Base-by-base conservation (phyloP, 1,140 invertebrate genomes). In the Aricia agestis region DNA sequence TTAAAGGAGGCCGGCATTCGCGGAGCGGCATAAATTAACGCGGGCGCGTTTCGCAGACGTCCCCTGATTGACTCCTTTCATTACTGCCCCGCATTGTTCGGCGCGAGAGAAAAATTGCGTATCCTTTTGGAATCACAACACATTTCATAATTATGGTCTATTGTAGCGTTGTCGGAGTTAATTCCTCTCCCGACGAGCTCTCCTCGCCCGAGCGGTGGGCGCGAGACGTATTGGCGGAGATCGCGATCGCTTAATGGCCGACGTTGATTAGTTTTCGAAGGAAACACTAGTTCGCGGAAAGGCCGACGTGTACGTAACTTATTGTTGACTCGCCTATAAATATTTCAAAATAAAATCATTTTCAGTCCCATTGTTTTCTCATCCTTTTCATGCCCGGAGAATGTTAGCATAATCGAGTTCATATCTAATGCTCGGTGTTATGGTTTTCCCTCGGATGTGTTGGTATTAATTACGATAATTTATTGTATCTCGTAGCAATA, bases 131-230 rank as follows among this genome's bases (percentile, higher is more conserved):
- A 88, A 89, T 89, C 82, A 87, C 86, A 85, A 89, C 89, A 91
- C 89, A 91, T 89, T 89, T 91, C 89, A 91, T 90, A 91, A 91
- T 91, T 89, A 91, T 91, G 87, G 89, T 85, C 85, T 87, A 91
- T 91, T 91, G 89, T 91, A 82, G 81, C 76, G 81, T 83, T 85
- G 88, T 89, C 81, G 78, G 79, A 77, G 81, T 79, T 86, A 89
- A 89, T 89, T 89, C 79, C 76, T 76, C 74, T 76, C 75, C 75
- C 59, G 81, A 83, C 82, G 77, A 78, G 74, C 76, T 81, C 82
- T 83, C 78, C 77, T 80, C 80, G 82, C 78, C 79, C 78, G 79
- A 76, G 70, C 73, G 74, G 70, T 67, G 74, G 36, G 36, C 36
- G 36, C 36, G 80, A 87, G 83, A 91, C 86, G 84, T 87, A 87